phyloP scores from a whole-genome alignment of 2,113 vertebrate species.

The Barnardius zonarius region DNA sequence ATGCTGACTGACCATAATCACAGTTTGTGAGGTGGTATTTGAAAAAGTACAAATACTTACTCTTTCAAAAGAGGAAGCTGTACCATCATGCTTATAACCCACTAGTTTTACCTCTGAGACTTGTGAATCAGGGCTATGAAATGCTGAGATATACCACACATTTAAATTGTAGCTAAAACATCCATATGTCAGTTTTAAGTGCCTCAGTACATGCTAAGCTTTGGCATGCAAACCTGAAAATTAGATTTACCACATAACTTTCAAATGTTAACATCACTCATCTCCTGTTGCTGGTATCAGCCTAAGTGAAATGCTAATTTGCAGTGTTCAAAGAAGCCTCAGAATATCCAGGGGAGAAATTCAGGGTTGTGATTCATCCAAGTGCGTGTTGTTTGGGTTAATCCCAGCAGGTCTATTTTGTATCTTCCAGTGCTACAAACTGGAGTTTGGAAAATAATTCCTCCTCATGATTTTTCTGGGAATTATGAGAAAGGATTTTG shows the following conservation, averaged over 20 bases:
- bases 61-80: neutral
- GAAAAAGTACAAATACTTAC: neutral
- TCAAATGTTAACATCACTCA: neutral
- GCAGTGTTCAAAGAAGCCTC: neutral
- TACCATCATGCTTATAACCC: neutral
- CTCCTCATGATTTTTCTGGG: neutral
- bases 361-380: neutral
- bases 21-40: neutral
- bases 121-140: neutral
- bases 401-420: neutral
- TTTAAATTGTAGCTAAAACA: neutral
- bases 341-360: neutral
- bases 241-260: neutral
- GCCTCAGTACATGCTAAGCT: neutral
- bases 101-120: neutral
- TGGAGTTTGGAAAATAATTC: neutral
- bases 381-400: neutral
- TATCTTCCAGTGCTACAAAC: neutral
- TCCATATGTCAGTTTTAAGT: neutral
- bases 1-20: neutral
- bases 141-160: neutral
- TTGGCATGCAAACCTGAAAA: neutral
- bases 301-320: neutral
- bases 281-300: neutral
- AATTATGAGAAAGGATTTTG: neutral